These are phyloP conservation scores for Leuctra nigra DNA, from an alignment of 2,888 invertebrate species.

Conservation along the genomic window DNA sequence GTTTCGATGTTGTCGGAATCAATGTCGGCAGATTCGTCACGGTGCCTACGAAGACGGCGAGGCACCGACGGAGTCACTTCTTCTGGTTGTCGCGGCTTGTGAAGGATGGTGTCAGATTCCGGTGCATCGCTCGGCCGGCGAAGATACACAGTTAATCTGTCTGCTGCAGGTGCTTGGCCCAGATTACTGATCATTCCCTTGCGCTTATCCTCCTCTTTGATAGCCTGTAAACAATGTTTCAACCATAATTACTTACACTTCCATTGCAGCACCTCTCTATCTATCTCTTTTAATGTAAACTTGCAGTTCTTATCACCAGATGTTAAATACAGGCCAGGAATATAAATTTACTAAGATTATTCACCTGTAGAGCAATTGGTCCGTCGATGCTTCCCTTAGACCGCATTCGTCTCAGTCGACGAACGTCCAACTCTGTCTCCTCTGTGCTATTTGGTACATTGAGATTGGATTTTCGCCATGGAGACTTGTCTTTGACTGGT, in stretches of 20 bases:
- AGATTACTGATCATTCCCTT: constrained; percentile 51
- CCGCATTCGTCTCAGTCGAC: constrained; percentile 45
- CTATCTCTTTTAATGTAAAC: too few relatives aligned
- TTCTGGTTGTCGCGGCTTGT: not conserved
- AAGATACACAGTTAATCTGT: constrained; percentile 53
- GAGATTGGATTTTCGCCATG: constrained; percentile 65
- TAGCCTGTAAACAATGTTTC: constrained; percentile 44
- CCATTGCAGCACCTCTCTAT: too few relatives aligned
- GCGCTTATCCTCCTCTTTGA: constrained; percentile 56
- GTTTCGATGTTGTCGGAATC: constrained; percentile 90
- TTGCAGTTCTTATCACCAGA: too few relatives aligned
- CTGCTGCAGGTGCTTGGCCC: constrained; percentile 45
- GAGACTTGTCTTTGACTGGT: constrained; percentile 63
- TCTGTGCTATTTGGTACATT: constrained; percentile 57
- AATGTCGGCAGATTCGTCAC: constrained; percentile 50
- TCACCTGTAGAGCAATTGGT: constrained; percentile 40
- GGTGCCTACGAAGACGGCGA: constrained; percentile 29
- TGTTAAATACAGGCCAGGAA: too few relatives aligned
- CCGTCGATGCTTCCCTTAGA: constrained; percentile 41
- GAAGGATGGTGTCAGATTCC: constrained; percentile 17
- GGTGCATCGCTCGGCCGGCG: constrained; percentile 42
- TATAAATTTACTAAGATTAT: constrained; percentile 30
- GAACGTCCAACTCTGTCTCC: constrained; percentile 58
- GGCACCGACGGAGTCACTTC: constrained; percentile 33
- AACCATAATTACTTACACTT: too few relatives aligned